Evolutionary conservation across 2,888 invertebrate species (phyloP).

Genomic region (Hedya salicella): DNA sequence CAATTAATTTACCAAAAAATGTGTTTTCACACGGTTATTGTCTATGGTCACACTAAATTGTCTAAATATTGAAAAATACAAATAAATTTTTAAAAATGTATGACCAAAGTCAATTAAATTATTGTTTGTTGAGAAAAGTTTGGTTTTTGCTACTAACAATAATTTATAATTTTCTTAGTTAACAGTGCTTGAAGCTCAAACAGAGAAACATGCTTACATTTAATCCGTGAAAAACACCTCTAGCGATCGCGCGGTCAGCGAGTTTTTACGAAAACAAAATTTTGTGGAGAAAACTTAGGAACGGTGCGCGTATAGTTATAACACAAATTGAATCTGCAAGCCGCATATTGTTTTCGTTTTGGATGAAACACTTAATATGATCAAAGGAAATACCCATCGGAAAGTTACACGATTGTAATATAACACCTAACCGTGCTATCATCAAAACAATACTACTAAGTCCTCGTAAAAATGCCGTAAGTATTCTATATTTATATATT

Average conservation of each 20-base stretch:
- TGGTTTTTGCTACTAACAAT: neutral
- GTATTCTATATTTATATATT: neutral
- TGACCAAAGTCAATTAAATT: too few species aligned
- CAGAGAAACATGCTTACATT: neutral
- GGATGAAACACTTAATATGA: slow-evolving; percentile 1
- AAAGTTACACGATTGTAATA: slow-evolving; percentile 14
- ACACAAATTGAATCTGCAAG: neutral
- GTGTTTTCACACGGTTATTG: slow-evolving; percentile 47
- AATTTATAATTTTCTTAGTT: neutral
- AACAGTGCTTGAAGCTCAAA: too few species aligned
- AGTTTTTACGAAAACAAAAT: slow-evolving; percentile 28
- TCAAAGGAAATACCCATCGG: neutral
- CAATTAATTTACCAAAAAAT: slow-evolving; percentile 40
- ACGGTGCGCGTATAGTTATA: neutral
- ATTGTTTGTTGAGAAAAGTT: too few species aligned
- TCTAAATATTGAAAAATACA: neutral
- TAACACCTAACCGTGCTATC: slow-evolving; percentile 9
- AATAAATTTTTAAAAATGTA: neutral
- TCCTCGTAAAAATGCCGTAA: slow-evolving; percentile 17
- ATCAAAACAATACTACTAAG: neutral
- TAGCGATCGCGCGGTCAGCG: slow-evolving; percentile 37
- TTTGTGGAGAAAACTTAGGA: neutral
- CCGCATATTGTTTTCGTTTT: neutral
- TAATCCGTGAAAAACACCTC: slow-evolving; percentile 24
- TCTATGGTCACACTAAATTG: slow-evolving; percentile 56